Evolutionary conservation across 2,113 vertebrate species (phyloP).

Genomic region (Aviceda subcristata): DNA sequence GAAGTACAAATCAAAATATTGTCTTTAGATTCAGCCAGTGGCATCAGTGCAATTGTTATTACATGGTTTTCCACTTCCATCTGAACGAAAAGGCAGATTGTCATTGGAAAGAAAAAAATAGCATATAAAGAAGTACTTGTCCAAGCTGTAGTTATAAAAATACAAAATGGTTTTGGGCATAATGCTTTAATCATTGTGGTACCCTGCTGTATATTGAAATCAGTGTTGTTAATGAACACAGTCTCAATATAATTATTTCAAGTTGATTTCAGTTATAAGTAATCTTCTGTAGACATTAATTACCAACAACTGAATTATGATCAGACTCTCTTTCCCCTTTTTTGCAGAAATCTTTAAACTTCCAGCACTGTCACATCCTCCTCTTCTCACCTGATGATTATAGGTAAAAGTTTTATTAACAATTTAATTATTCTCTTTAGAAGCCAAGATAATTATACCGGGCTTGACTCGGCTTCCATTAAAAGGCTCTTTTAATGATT

Average conservation of each 20-base stretch:
- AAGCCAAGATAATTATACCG: neutral
- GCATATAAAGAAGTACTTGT: neutral
- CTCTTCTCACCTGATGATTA: neutral
- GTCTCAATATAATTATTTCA: neutral
- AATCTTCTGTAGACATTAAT: neutral
- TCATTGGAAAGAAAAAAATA: neutral
- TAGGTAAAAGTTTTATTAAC: neutral
- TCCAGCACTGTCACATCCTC: neutral
- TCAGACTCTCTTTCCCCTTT: neutral
- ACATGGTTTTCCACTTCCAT: neutral
- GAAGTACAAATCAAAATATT: neutral
- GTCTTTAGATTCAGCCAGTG: neutral
- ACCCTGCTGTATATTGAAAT: neutral
- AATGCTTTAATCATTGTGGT: neutral
- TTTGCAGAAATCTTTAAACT: neutral
- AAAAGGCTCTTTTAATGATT: neutral
- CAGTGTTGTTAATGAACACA: neutral
- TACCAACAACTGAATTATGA: neutral
- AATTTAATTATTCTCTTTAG: neutral
- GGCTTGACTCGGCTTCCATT: neutral
- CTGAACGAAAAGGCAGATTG: neutral
- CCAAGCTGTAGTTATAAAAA: neutral
- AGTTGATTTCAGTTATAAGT: neutral
- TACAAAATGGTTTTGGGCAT: neutral
- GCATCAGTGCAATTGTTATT: neutral